phyloP scores from a whole-genome alignment of 2,888 invertebrate genomes.

The Parochlus steinenii region DNA sequence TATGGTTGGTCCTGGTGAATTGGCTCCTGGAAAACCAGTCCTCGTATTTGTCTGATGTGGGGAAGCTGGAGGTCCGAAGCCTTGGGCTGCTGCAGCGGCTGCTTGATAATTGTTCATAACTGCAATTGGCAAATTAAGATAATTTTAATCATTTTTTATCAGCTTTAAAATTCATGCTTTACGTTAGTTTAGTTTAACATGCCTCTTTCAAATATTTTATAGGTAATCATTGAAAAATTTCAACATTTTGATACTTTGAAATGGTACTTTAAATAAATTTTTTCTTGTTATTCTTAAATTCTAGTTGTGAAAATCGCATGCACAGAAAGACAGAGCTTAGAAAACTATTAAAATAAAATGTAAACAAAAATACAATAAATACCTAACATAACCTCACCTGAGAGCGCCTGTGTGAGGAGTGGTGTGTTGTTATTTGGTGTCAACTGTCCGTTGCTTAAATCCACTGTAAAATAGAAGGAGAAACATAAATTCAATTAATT shows the following conservation, averaged over 20 bases:
- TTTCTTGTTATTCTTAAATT: too few relatives aligned
- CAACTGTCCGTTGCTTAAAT: slow-evolving; percentile 88
- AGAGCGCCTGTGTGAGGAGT: slow-evolving; percentile 86
- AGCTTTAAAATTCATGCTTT: too few relatives aligned
- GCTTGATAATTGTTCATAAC: slow-evolving; percentile 95
- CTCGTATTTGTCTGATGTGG: slow-evolving; percentile 55
- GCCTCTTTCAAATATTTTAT: too few relatives aligned
- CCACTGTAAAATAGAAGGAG: slow-evolving; percentile 48
- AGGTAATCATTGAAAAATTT: too few relatives aligned
- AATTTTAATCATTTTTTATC: slow-evolving; percentile 7
- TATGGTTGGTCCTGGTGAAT: slow-evolving; percentile 80
- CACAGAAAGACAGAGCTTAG: slow-evolving; percentile 5
- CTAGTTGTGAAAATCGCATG: slow-evolving; percentile 1
- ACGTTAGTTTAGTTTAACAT: too few relatives aligned
- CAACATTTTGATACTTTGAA: too few relatives aligned
- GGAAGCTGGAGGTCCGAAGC: slow-evolving; percentile 67
- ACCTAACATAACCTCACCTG: slow-evolving; percentile 48
- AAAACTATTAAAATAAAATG: slow-evolving; percentile 8
- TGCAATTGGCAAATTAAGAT: slow-evolving; percentile 35
- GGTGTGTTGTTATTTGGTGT: slow-evolving; percentile 93
- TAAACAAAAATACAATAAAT: slow-evolving; percentile 13
- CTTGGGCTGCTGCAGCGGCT: slow-evolving; percentile 57
- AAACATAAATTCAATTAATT: slow-evolving; percentile 12
- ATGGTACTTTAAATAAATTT: too few relatives aligned
- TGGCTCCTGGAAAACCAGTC: slow-evolving; percentile 76